Evolutionary conservation across 1,140 invertebrate species (phyloP).

Genomic region (Lepidurus packardi): DNA sequence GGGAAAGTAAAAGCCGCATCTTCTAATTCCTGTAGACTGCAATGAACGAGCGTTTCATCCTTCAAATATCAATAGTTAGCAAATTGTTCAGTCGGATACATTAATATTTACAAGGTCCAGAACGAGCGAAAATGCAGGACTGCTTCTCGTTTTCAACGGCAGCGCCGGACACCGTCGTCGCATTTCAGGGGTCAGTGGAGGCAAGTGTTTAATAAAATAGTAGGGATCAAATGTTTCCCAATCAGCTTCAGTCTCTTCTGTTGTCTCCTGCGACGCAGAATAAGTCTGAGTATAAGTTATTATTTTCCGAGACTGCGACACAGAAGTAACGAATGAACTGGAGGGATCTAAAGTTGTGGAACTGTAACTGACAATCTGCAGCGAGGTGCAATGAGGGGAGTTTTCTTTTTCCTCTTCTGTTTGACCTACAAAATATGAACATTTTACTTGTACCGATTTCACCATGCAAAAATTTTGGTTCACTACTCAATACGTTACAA

Average conservation of each 20-base stretch:
- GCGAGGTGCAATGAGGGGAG: slow-evolving; percentile 10
- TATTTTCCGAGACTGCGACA: background rate
- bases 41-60: slow-evolving; percentile 95
- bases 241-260: slow-evolving; percentile 54
- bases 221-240: slow-evolving; percentile 82
- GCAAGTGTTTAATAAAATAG: slow-evolving; percentile 85
- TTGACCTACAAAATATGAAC: background rate
- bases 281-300: background rate
- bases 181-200: slow-evolving; percentile 80
- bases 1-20: slow-evolving; percentile 91
- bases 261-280: slow-evolving; percentile 45
- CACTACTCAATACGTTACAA: too few relatives aligned
- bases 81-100: background rate
- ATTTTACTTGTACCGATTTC: background rate
- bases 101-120: slow-evolving; percentile 63
- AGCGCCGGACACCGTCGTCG: slow-evolving; percentile 78
- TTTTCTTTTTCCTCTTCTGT: slow-evolving; percentile 16
- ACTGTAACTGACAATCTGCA: background rate
- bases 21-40: slow-evolving; percentile 82
- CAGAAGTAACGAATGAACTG: slow-evolving; percentile 3
- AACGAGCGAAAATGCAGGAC: slow-evolving; percentile 88
- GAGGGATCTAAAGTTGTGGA: background rate
- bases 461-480: too few relatives aligned
- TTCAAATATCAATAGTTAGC: slow-evolving; percentile 43
- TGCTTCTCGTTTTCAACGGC: slow-evolving; percentile 85